Evolutionary conservation across 2,113 vertebrate genomes (phyloP), one percentile per base, ranked within the genome.

Genomic region (Periophthalmodon schlosseri): DNA sequence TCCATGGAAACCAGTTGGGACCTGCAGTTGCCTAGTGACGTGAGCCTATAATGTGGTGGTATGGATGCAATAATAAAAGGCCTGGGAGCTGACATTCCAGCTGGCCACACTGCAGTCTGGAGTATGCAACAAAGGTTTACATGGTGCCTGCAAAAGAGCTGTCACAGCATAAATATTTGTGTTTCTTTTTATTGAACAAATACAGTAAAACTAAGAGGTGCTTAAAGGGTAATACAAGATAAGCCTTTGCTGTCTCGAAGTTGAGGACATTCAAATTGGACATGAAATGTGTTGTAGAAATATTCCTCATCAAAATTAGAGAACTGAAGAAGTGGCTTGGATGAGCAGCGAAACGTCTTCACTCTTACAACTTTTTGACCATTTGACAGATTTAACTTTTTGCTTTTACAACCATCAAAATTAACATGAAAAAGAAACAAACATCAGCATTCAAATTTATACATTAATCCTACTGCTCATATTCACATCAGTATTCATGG

Each of bases 11-110:
- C 95, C 72, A 71, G n/a, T 76, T 89, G 91, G 83, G 84, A 92
- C 93, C 93, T 82, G 83, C 83, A 82, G 93, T 95, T 95, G 95
- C 94, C 84, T 90, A 83, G 95, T 87, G 81, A 94, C 91, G 13
- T 74, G 73, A 81, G 86, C 86, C 90, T 88, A 92, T 93, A 93
- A 93, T 92, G 92, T 92, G 87, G 83, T 93, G 89, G 91, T 93
- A 94, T 92, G 91, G 92, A 93, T 87, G 88, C 88, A 69, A 91
- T 88, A 92, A 94, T 93, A 89, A 93, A 92, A 87, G 88, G 83
- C 79, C 86, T 73, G 73, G 82, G 72, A 12, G 79, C 77, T 86
- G 85, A 91, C 91, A 93, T 94, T 93, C 93, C 86, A 66, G 76
- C 49, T 67, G 63, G 46, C 80, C 70, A 73, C 80, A 73, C 78